Conservation (phyloP, 53 echinoderm and acorn worm genomes). For the Zoroaster sp. region DNA sequence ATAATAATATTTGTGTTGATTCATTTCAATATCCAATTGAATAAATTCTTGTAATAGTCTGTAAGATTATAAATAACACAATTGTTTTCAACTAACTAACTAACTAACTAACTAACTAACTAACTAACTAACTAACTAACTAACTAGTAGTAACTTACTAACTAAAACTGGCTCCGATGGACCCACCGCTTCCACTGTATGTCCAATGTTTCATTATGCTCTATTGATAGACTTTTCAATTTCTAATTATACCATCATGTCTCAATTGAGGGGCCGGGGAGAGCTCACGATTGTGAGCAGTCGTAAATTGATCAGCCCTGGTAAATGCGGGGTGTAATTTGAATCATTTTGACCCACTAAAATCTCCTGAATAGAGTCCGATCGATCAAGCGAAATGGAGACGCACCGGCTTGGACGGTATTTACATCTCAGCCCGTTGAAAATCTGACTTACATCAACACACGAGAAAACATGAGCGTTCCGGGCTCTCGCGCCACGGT, state of each 20-base stretch:
- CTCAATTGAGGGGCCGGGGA: not conserved
- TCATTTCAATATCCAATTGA: no score
- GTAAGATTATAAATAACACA: no score
- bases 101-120: no score
- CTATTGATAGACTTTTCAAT: no score
- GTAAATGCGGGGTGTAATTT: not conserved
- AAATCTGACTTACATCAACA: slow-evolving; percentile 45
- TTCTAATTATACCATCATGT: not conserved
- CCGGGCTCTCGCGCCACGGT: not conserved
- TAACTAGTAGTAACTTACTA: no score
- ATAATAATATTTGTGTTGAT: no score
- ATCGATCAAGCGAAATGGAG: slow-evolving; percentile 41
- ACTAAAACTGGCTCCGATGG: no score
- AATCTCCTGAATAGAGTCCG: not conserved
- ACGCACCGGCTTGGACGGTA: not conserved
- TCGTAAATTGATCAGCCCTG: slow-evolving; percentile 33
- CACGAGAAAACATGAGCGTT: not conserved
- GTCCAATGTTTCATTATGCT: no score
- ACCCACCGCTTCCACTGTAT: no score
- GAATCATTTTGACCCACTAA: slow-evolving; percentile 53
- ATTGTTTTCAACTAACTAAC: no score
- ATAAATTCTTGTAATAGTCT: no score
- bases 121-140: no score
- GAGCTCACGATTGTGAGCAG: not conserved
- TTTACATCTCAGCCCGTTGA: not conserved